A percentile compares a stretch with the other conserved stretches of the same genome.
These are phyloP conservation scores for Pandion haliaetus DNA, from an alignment of 2,113 vertebrate species.

Conservation along the genomic window DNA sequence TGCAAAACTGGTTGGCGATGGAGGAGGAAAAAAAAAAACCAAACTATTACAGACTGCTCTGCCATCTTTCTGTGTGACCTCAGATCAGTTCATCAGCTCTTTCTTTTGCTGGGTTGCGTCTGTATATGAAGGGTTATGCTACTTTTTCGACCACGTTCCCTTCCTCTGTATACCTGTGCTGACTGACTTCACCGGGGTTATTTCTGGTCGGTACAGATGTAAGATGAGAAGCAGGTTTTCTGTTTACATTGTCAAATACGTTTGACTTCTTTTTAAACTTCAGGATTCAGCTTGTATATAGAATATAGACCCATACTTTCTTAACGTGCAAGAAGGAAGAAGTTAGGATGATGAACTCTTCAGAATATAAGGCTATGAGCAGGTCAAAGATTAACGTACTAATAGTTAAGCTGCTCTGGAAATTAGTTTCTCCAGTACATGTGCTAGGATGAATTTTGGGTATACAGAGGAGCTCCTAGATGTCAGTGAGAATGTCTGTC, in stretches of 20 bases:
- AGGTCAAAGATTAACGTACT: background rate
- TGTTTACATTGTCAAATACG: background rate
- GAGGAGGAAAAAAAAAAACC: background rate
- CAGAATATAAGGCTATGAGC: background rate
- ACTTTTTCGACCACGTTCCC: background rate
- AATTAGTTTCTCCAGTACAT: background rate
- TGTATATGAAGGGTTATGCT: background rate
- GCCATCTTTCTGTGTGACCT: background rate
- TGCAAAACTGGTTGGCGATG: fast-evolving
- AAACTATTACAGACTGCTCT: background rate
- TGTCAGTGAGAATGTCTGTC: background rate
- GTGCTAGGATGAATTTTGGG: background rate
- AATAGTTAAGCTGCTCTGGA: background rate
- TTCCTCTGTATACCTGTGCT: background rate
- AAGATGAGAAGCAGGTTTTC: background rate
- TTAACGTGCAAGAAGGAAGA: background rate
- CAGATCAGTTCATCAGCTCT: background rate
- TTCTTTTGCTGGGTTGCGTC: background rate
- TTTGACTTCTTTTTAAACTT: background rate
- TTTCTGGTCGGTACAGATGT: background rate
- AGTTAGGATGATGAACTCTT: background rate
- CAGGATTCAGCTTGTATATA: background rate
- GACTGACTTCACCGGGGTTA: background rate
- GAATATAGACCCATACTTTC: background rate
- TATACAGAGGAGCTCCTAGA: background rate